These are phyloP conservation scores for Bovichtus diacanthus DNA, from an alignment of 2,797 vertebrate species.

Conservation along the genomic window DNA sequence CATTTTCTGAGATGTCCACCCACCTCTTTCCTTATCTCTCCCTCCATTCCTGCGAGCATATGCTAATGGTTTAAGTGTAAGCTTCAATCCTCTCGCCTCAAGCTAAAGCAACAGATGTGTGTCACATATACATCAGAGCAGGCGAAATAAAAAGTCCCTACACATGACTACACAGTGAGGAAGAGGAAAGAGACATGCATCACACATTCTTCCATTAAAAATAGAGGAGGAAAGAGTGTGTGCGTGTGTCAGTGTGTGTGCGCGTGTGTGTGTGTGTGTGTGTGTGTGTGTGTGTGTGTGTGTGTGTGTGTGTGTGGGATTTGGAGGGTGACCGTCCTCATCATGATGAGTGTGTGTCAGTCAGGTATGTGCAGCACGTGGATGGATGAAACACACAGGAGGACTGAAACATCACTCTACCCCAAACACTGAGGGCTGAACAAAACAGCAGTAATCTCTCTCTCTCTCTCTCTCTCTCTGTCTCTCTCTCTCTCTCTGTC, in stretches of 20 bases:
- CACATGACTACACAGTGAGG: conserved; percentile 37
- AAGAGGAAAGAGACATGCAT: conserved; percentile 40
- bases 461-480: not conserved
- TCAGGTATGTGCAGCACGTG: conserved; percentile 74
- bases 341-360: conserved; percentile 55
- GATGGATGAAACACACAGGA: conserved; percentile 64
- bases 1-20: conserved; percentile 57
- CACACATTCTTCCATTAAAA: conserved; percentile 51
- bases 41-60: conserved; percentile 52
- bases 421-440: conserved; percentile 62
- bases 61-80: conserved; percentile 60
- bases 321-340: conserved; percentile 40
- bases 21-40: conserved; percentile 67
- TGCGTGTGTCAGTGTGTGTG: conserved; percentile 15
- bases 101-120: conserved; percentile 82
- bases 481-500: conserved; percentile 3
- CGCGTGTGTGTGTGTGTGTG: too few relatives aligned
- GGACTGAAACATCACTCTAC: conserved; percentile 66
- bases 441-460: conserved; percentile 52
- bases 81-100: conserved; percentile 47
- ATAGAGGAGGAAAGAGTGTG: conserved; percentile 2
- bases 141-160: conserved; percentile 22
- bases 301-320: conserved; percentile 21
- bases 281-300: conserved; percentile 24
- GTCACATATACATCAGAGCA: conserved; percentile 40